Evolutionary conservation across 2,888 invertebrate genomes (phyloP), one percentile per base, ranked within the genome.

Genomic region (Creontiades dilutus): DNA sequence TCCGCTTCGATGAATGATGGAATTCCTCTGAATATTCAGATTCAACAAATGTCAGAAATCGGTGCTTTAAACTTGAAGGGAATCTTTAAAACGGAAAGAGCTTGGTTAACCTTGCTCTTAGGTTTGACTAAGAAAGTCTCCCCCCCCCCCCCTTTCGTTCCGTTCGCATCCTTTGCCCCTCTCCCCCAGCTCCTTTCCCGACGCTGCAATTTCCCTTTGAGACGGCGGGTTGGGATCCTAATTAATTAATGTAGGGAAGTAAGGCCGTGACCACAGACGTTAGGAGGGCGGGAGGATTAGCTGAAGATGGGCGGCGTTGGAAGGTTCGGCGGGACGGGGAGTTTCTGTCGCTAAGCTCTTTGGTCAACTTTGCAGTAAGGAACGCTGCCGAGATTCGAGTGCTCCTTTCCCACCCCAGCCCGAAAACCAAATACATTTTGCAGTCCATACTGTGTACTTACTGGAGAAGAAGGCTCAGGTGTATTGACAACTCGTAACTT

Each of bases 201-300:
- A 16, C 55, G 23, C 37, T 61, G 85, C 61, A 85, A 85, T 85
- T 78, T 85, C 61, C 55, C 85, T 85, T 85, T 85, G 85, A 85
- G 85, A 61, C 37, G 28, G 55, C 11, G 46, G 57, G 55, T 23
- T 78, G 55, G 28, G 85, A 85, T 85, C 85, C 85, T 85, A 85
- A 85, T 85, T 85, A 85, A 85, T 85, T 85, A 85, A 85, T 61
- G 85, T 61, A 37, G 85, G 85, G 78, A 46, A 78, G 78, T 78
- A 78, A 78, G 78, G 78, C 47, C 78, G 78, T 78, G 78, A 78
- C 78, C 78, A 78, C 78, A 78, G 78, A 78, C 78, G 78, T 78
- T 78, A 78, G 47, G 46, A 78, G 78, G 78, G 78, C 78, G 16
- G n/a, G 46, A 37, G 78, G 78, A 78, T 78, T 78, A 46, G 78